A percentile compares a stretch with the other conserved stretches of the same genome.
Conservation (phyloP, 2,113 vertebrate species). For the Engystomops pustulosus region DNA sequence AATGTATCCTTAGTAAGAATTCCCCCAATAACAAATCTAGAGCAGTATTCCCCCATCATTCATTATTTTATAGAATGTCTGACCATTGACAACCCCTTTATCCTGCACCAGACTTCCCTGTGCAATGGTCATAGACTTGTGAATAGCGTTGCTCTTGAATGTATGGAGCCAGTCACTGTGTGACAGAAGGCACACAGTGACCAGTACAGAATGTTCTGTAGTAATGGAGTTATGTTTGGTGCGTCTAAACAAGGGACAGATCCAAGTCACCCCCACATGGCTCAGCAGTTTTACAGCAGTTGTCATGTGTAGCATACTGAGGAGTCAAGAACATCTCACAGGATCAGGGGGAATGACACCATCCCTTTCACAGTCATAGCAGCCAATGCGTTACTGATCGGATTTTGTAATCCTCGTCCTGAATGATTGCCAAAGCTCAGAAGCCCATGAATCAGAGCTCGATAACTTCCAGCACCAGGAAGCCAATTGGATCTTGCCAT, state of each 20-base stretch:
- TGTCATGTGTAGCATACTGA: neutral
- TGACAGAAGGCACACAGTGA: neutral
- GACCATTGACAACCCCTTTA: no score
- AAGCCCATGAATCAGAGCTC: neutral
- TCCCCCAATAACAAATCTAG: no score
- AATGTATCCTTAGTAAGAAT: no score
- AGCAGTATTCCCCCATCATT: no score
- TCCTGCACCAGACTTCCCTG: no score
- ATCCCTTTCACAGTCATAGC: neutral
- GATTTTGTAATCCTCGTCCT: neutral
- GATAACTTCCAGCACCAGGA: no score
- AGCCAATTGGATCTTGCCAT: no score
- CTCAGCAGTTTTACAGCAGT: slow-evolving; percentile 2
- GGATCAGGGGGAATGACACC: neutral
- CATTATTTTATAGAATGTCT: no score
- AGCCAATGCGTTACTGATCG: neutral
- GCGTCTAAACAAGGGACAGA: neutral
- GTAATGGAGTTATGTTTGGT: neutral
- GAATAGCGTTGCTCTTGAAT: no score
- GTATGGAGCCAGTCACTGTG: no score
- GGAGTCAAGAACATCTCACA: slow-evolving; percentile 16
- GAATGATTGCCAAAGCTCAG: neutral
- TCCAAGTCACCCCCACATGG: neutral
- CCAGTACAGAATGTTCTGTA: slow-evolving; percentile 3
- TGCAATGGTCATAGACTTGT: neutral